Conservation (phyloP, 2,888 invertebrate genomes). For the Machimus rusticus region DNA sequence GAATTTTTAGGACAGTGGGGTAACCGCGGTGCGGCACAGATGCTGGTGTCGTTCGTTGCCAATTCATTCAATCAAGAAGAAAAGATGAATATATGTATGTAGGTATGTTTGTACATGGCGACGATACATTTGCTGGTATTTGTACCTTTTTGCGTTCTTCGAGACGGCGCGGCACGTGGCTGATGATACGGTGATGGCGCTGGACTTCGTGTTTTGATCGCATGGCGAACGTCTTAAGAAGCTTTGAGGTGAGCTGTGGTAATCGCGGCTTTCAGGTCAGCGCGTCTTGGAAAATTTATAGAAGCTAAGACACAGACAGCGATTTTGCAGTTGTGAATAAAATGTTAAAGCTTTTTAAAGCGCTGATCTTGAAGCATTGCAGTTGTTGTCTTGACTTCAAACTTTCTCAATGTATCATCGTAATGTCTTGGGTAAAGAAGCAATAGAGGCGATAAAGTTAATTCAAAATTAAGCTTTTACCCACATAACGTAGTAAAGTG, state of each 20-base stretch:
- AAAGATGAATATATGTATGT: not conserved
- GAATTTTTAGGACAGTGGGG: conserved; percentile 39
- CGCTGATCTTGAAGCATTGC: not conserved
- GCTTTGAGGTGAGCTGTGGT: not conserved
- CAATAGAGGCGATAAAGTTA: not conserved
- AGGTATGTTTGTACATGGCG: not conserved
- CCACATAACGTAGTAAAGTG: not conserved
- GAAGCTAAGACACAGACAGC: not conserved
- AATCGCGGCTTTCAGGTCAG: not conserved
- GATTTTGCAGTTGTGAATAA: too few species aligned
- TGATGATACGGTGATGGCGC: not conserved
- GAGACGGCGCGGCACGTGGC: not conserved
- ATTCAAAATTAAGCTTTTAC: not conserved
- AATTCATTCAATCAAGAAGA: conserved; percentile 12
- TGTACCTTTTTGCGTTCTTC: not conserved
- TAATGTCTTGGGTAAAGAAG: not conserved
- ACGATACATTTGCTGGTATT: not conserved
- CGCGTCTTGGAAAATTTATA: not conserved
- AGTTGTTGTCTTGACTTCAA: not conserved
- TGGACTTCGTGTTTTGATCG: not conserved
- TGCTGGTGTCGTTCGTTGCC: conserved; percentile 21
- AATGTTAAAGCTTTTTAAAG: not conserved
- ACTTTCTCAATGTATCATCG: not conserved
- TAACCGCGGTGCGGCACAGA: conserved; percentile 9
- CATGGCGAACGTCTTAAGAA: not conserved